Base-by-base conservation (phyloP, 2,888 invertebrate genomes). In the Thysanoteuthis rhombus region DNA sequence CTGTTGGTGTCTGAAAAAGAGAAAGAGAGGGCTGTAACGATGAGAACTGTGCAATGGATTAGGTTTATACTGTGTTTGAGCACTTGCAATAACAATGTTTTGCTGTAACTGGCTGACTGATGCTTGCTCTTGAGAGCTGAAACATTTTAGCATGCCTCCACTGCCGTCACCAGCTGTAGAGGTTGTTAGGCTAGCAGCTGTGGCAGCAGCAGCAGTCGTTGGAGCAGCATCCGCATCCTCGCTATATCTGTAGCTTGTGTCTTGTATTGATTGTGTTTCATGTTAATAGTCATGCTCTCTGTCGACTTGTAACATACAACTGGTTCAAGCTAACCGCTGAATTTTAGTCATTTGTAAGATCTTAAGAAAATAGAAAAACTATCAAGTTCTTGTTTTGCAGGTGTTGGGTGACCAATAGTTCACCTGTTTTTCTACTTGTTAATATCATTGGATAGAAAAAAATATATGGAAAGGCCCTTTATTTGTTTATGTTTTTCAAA, bases 211-310 rank as follows among this genome's bases (percentile, higher is more conserved):
- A 75, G n/a, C 75, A 75, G 75, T n/a, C 12, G 75, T n/a, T 75
- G 75, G n/a, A 75, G 75, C 75, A 75, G 36, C 16, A 75, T 75
- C n/a, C 75, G 16, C 75, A 75, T n/a, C 75, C n/a, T 36, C 22
- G 75, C n/a, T 75, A n/a, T 12, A 75, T 36, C 75, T n/a, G 6
- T 75, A 75, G 75, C 6, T 75, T 75, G 47, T 47, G 47, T 47
- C 52, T 52, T 75, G n/a, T 75, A 75, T 75, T 75, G 75, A 75
- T 75, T 75, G n/a, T 16, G n/a, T 75, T 75, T 10, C 75, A 75
- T 75, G 75, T 75, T 75, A 75, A 75, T 75, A 75, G 75, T 75
- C 75, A 75, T n/a, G 75, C 75, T 75, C 75, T 75, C n/a, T 75
- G 75, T 75, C 4, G 75, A 75, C 75, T 75, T 75, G n/a, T 75